Percentiles rank a stretch among this genome's conserved stretches.
Evolutionary conservation across 1,140 invertebrate species (phyloP).

Genomic region (Rhopalosiphum maidis): DNA sequence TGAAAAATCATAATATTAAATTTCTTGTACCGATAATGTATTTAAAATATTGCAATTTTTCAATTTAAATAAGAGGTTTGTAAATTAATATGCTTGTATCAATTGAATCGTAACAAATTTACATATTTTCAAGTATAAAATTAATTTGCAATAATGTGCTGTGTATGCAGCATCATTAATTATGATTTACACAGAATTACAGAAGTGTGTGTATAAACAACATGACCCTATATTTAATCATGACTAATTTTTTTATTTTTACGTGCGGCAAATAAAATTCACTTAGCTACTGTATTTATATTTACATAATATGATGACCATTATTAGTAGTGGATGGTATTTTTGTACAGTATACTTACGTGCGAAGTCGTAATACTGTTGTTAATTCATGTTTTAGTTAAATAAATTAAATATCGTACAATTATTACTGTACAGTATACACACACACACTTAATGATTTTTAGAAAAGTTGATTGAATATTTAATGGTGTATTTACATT

Average conservation of each 20-base stretch:
- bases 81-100: background rate
- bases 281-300: background rate
- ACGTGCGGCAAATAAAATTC: background rate
- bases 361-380: background rate
- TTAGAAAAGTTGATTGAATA: background rate
- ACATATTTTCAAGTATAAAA: background rate
- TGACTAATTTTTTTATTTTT: conserved; percentile 7
- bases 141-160: conserved; percentile 14
- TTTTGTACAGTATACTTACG: background rate
- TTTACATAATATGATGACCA: background rate
- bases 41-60: no score
- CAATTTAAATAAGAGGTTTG: background rate
- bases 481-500: background rate
- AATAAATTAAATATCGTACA: background rate
- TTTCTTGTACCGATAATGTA: no score
- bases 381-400: background rate
- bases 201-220: background rate
- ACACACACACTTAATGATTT: background rate
- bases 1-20: no score
- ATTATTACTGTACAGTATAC: background rate
- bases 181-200: background rate
- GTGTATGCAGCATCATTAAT: background rate
- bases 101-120: background rate
- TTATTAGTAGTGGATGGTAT: background rate
- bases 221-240: background rate